A percentile compares a stretch with the other conserved stretches of the same genome.
Conservation (phyloP, 2,113 vertebrate genomes). For the Falcunculus frontatus region DNA sequence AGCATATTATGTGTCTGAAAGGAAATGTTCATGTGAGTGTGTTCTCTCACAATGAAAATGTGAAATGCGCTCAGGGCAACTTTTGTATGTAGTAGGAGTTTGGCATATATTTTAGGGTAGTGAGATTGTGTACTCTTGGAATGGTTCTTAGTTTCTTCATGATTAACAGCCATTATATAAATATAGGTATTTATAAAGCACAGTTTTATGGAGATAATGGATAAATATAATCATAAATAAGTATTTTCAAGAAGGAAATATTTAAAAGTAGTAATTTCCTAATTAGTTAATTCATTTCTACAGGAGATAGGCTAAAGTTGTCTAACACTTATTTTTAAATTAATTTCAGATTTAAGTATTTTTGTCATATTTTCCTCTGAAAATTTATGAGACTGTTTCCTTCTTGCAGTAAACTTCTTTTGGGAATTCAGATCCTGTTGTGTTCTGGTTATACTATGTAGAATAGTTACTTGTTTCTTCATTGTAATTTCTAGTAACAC, state of each 20-base stretch:
- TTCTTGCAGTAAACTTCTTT: not conserved
- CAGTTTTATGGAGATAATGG: not conserved
- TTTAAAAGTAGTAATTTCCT: not conserved
- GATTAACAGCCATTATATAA: not conserved
- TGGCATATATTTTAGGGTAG: not conserved
- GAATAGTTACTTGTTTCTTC: not conserved
- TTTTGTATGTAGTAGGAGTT: not conserved
- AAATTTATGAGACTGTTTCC: not conserved
- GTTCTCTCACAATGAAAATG: not conserved
- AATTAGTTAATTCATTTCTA: not conserved
- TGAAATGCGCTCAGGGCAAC: not conserved
- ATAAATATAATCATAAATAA: not conserved
- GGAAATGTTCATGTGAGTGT: not conserved
- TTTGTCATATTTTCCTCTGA: not conserved
- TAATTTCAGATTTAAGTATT: not conserved
- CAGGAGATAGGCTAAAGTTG: not conserved
- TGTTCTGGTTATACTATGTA: not conserved
- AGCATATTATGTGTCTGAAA: not conserved
- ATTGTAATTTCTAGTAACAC: not conserved
- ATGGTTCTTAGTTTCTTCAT: not conserved
- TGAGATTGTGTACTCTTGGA: not conserved
- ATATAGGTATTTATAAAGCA: not conserved
- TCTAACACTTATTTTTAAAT: not conserved
- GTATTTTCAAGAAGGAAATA: not conserved
- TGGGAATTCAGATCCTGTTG: not conserved